Conservation (phyloP, 2,888 invertebrate species). For the Luperina nickerlii region DNA sequence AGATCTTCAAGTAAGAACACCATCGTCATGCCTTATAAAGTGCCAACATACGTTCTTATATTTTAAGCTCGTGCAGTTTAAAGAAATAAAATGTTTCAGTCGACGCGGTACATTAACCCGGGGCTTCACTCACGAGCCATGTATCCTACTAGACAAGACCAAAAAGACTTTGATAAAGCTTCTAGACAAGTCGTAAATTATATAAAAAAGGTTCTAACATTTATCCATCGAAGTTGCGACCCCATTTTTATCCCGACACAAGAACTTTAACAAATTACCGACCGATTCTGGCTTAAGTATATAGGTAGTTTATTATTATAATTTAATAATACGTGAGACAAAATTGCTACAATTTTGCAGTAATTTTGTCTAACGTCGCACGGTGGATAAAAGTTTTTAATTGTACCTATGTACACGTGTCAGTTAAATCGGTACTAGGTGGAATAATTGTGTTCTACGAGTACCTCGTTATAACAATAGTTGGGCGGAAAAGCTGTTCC, state of each 20-base stretch:
- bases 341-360: not conserved
- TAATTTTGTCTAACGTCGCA: constrained; percentile 38
- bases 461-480: constrained; percentile 16
- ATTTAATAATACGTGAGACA: not conserved
- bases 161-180: constrained; percentile 58
- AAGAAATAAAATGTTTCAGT: constrained; percentile 57
- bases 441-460: constrained; percentile 18
- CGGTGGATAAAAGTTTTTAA: constrained; percentile 60
- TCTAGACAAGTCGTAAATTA: constrained; percentile 64
- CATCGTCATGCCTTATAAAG: constrained; percentile 45
- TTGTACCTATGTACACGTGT: constrained; percentile 44
- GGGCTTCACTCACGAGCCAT: constrained; percentile 61
- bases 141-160: constrained; percentile 54
- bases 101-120: constrained; percentile 64
- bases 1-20: not conserved
- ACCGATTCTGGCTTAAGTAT: constrained; percentile 44
- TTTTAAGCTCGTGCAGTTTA: constrained; percentile 53
- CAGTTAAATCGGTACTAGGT: constrained; percentile 40
- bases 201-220: constrained; percentile 62
- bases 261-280: constrained; percentile 59
- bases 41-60: constrained; percentile 11
- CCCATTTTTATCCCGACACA: constrained; percentile 49
- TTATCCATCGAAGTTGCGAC: constrained; percentile 57
- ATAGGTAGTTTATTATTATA: constrained; percentile 48
- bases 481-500: constrained; percentile 4